Evolutionary conservation across 2,797 vertebrate species (phyloP).

Genomic region (Lacerta agilis): DNA sequence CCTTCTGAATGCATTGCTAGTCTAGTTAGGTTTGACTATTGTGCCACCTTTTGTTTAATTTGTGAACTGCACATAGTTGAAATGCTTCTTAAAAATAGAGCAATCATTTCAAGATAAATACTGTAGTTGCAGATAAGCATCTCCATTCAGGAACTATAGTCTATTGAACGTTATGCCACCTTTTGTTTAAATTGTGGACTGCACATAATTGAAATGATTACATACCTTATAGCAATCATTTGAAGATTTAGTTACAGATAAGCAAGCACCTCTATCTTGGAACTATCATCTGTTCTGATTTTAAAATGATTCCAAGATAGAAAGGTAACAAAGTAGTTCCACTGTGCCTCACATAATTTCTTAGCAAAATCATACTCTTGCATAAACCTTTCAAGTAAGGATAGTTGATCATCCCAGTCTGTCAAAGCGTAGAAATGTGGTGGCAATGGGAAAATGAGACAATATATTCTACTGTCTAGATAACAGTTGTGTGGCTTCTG

Average conservation of each 20-base stretch:
- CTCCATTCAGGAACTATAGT: not conserved
- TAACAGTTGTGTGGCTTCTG: too few species aligned
- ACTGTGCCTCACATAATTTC: not conserved
- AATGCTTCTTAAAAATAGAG: not conserved
- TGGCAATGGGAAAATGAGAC: too few species aligned
- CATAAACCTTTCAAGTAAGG: not conserved
- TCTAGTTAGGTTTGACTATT: conserved; percentile 20
- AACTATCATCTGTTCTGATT: not conserved
- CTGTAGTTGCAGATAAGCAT: not conserved
- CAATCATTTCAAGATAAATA: not conserved
- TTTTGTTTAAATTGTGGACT: conserved; percentile 60
- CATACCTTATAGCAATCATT: not conserved
- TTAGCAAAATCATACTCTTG: not conserved
- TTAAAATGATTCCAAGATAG: not conserved
- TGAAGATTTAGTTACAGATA: not conserved
- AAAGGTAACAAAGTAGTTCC: not conserved
- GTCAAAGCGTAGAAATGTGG: too few species aligned
- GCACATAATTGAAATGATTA: conserved; percentile 54
- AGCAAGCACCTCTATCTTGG: not conserved
- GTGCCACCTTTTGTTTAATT: conserved; percentile 12
- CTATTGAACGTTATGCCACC: conserved; percentile 23
- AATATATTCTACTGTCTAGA: too few species aligned
- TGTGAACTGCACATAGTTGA: not conserved
- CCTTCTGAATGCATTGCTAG: conserved; percentile 14
- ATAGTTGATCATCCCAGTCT: too few species aligned